These are phyloP conservation scores for Dascyllus trimaculatus DNA, from an alignment of 2,113 vertebrate genomes.

Conservation along the genomic window DNA sequence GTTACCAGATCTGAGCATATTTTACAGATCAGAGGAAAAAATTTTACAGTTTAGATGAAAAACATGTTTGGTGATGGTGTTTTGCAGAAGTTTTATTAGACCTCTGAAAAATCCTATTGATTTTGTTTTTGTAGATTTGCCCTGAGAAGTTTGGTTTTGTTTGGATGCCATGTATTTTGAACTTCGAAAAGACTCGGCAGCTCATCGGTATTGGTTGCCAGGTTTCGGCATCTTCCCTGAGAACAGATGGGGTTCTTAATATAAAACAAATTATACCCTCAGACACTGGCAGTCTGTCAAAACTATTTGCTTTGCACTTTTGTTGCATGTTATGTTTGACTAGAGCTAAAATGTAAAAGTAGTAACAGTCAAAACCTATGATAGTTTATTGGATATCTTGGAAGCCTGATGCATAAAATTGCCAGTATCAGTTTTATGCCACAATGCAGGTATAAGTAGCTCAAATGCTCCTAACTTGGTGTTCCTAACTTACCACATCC, in stretches of 20 bases:
- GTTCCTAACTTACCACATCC: neutral
- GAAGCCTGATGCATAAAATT: neutral
- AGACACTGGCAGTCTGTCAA: neutral
- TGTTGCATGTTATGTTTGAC: neutral
- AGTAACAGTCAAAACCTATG: neutral
- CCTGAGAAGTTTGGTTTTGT: neutral
- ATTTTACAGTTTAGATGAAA: too few species aligned
- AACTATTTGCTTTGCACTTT: constrained; percentile 5
- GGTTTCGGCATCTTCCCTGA: too few species aligned
- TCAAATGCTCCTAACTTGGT: neutral
- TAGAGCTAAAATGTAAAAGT: neutral
- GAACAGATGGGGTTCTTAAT: constrained; percentile 20
- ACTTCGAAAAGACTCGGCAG: constrained; percentile 37
- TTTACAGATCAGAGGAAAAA: neutral
- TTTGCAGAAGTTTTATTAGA: too few species aligned
- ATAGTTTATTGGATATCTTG: neutral
- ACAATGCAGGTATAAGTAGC: neutral
- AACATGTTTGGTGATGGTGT: too few species aligned
- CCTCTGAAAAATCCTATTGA: too few species aligned
- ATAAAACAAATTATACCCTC: neutral
- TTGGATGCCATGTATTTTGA: neutral
- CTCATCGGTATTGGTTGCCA: neutral
- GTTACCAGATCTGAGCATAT: constrained; percentile 3
- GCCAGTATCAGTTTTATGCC: neutral
- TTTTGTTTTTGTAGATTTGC: neutral